phyloP scores from a whole-genome alignment of 1,140 invertebrate species.

The Drosophila dunni region DNA sequence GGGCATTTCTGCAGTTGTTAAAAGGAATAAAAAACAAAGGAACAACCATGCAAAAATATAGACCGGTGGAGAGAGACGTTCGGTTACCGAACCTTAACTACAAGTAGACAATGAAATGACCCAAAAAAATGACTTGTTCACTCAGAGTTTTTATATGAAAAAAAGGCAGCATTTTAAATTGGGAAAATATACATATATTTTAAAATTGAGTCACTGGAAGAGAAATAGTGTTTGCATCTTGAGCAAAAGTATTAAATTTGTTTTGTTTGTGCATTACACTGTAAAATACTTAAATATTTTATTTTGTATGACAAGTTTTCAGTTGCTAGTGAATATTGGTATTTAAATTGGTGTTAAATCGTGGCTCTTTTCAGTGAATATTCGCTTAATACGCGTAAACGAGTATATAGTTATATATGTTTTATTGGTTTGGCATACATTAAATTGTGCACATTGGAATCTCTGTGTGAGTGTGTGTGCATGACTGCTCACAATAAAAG shows the following conservation, averaged over 20 bases:
- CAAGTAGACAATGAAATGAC: conserved; percentile 58
- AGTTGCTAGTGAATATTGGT: too few species aligned
- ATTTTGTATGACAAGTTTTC: too few species aligned
- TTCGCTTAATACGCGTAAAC: conserved; percentile 4
- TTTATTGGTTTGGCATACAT: conserved; percentile 48
- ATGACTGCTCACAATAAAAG: conserved; percentile 41
- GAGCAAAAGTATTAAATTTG: too few species aligned
- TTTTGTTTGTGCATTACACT: too few species aligned
- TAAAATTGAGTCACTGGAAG: too few species aligned
- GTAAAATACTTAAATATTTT: too few species aligned
- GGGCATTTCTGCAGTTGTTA: conserved; percentile 17
- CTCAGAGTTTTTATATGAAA: too few species aligned
- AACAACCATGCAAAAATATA: conserved; percentile 70
- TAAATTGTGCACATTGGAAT: conserved; percentile 56
- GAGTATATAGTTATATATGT: neutral
- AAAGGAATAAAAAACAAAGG: conserved; percentile 10
- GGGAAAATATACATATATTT: too few species aligned
- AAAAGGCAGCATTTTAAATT: too few species aligned
- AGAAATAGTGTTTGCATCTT: too few species aligned
- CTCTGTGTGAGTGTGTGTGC: neutral
- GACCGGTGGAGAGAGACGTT: conserved; percentile 57
- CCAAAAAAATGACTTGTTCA: neutral
- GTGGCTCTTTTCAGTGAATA: neutral
- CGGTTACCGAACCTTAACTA: conserved; percentile 17
- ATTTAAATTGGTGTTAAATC: neutral